Evolutionary conservation across 2,113 vertebrate species (phyloP), one percentile per base, ranked within the genome.

Genomic region (Oriolus oriolus): DNA sequence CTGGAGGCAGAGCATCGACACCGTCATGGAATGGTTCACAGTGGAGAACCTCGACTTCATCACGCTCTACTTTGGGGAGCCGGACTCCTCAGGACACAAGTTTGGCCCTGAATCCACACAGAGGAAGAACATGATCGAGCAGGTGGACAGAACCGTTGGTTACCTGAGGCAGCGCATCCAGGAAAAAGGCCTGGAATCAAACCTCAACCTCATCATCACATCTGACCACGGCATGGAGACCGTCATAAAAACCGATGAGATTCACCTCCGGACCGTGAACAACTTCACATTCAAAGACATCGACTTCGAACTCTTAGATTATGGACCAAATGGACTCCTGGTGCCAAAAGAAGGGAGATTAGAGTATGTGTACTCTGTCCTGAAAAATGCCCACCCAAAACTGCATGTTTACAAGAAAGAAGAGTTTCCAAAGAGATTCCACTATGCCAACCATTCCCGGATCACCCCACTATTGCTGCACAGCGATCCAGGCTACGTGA

Each of bases 221-320:
- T 98, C 99, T 0, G 99, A 99, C 97, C 99, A 99, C 1, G 99
- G 99, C 95, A 99, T 99, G 99, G 93, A 91, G 45, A 97, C 96
- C 0, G 97, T 99, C 17, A 21, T 96, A 9, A 98, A 96, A 80
- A 73, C 82, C 2, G 6, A 98, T 0, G 96, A 98, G 89, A 98
- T 99, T 22, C 73, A 97, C 61, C 61, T 99, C 21, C 39, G 31
- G 5, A 45, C 30, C 2, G 53, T 99, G 24, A 27, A 78, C 35
- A 98, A 97, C 77, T 99, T 99, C 96, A 97, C 96, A 3, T 99
- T 99, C 95, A 16, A 6, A 10, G 99, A 99, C 93, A 96, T 99
- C 18, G 70, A 97, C 71, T 99, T 99, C 1, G 98, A 99, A 7
- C 96, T 99, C 80, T 37, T 99, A 24, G 99, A 99, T 84, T 99